Percentiles rank a stretch among this genome's conserved stretches.
phyloP scores from a whole-genome alignment of 2,113 vertebrate genomes.

The zebrafish (Danio rerio) region GRCz12tu NC_133186.1:45384501-45385000 shows the following conservation, averaged over 20 bases:
- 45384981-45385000: too few relatives aligned
- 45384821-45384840: too few relatives aligned
- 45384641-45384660: not conserved
- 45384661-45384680: not conserved
- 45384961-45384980: too few relatives aligned
- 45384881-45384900: too few relatives aligned
- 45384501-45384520: slow-evolving; percentile 24
- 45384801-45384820: not conserved
- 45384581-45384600: slow-evolving; percentile 13
- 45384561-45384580: slow-evolving; percentile 10
- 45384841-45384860: too few relatives aligned
- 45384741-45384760: not conserved
- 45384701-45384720: not conserved
- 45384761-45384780: not conserved
- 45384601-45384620: not conserved
- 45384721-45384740: slow-evolving; percentile 8
- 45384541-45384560: slow-evolving; percentile 25
- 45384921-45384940: too few relatives aligned
- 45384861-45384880: too few relatives aligned
- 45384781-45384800: not conserved
- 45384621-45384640: not conserved
- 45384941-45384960: too few relatives aligned
- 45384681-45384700: not conserved
- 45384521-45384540: not conserved
- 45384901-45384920: too few relatives aligned